phyloP scores from a whole-genome alignment of 2,113 vertebrate genomes.

The Eurystomus gularis region DNA sequence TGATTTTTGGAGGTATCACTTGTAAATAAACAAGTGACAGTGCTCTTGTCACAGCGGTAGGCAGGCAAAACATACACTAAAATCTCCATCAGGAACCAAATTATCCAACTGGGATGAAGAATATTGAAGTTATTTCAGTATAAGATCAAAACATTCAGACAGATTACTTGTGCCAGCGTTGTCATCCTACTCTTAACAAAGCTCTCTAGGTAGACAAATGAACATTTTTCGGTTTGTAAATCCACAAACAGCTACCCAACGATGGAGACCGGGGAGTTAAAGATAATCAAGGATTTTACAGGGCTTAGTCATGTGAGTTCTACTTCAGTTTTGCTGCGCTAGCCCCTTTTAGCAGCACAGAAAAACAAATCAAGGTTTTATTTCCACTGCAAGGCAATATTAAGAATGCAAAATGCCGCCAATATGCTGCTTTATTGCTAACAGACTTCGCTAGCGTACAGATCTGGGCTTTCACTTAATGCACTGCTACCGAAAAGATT shows the following conservation, averaged over 20 bases:
- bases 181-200: neutral
- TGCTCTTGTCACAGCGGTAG: neutral
- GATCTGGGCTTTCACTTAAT: conserved; percentile 14
- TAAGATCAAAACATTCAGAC: neutral
- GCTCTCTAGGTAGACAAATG: neutral
- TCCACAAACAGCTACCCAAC: neutral
- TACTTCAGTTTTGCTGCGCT: conserved; percentile 9
- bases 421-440: conserved; percentile 19
- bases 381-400: conserved; percentile 7
- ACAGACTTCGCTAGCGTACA: neutral
- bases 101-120: neutral
- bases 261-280: neutral
- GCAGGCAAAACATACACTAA: neutral
- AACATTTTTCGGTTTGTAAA: neutral
- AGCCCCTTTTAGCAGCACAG: neutral
- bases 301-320: neutral
- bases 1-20: neutral
- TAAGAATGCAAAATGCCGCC: neutral
- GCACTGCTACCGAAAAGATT: neutral
- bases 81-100: conserved; percentile 32
- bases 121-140: neutral
- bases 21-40: neutral
- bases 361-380: conserved; percentile 62
- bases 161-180: neutral
- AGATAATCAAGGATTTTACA: conserved; percentile 6